Percentiles rank a stretch among this genome's conserved stretches.
Evolutionary conservation across 1,140 invertebrate genomes (phyloP).

Genomic region (Leptinotarsa defecta): DNA sequence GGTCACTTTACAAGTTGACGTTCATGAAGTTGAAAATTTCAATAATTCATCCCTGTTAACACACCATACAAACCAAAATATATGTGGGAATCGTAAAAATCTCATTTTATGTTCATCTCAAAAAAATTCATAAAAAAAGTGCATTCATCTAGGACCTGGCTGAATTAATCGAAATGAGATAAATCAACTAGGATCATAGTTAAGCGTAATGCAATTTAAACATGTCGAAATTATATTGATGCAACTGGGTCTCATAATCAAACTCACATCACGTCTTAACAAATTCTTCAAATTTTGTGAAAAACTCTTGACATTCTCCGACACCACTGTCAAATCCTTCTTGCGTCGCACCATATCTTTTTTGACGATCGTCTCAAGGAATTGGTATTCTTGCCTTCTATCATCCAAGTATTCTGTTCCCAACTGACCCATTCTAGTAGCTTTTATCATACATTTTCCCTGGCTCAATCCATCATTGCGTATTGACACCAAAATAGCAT

Average conservation of each 20-base stretch:
- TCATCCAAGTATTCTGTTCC: constrained; percentile 67
- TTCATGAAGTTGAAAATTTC: too few relatives aligned
- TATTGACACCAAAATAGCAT: constrained; percentile 61
- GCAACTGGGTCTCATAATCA: background rate
- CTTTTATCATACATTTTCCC: constrained; percentile 62
- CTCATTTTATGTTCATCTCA: too few relatives aligned
- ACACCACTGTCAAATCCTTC: constrained; percentile 59
- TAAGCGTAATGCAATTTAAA: too few relatives aligned
- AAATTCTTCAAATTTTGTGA: constrained; percentile 62
- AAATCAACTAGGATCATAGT: too few relatives aligned
- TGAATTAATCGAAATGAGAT: too few relatives aligned
- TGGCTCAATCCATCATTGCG: constrained; percentile 62
- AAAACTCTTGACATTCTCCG: constrained; percentile 61
- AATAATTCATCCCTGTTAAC: too few relatives aligned
- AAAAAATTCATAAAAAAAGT: too few relatives aligned
- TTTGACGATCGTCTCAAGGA: constrained; percentile 62
- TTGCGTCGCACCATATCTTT: constrained; percentile 66
- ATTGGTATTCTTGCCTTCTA: constrained; percentile 62
- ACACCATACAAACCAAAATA: too few relatives aligned
- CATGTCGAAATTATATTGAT: too few relatives aligned
- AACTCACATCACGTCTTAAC: constrained; percentile 63
- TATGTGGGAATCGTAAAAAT: too few relatives aligned
- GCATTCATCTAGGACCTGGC: too few relatives aligned
- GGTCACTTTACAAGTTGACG: too few relatives aligned
- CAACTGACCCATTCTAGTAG: constrained; percentile 66